Percentiles rank a stretch among this genome's conserved stretches.
Conservation (phyloP, 2,797 vertebrate genomes). For the Coracias cyanogaster region DNA sequence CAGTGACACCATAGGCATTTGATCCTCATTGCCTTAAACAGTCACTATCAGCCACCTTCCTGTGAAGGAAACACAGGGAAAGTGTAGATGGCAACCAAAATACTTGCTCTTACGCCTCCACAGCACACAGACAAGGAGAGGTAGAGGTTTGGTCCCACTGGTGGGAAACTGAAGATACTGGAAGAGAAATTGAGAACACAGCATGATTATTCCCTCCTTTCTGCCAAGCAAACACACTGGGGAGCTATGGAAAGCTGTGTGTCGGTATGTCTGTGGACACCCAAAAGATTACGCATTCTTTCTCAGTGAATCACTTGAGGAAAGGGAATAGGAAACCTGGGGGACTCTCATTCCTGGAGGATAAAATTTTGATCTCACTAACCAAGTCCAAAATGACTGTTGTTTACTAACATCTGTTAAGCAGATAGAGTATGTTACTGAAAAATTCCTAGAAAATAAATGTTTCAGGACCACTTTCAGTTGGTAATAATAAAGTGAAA, state of each 20-base stretch:
- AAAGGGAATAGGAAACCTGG: background rate
- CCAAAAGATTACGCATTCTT: background rate
- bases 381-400: background rate
- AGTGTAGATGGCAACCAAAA: accelerated
- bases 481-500: background rate
- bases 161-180: background rate
- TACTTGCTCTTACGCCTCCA: background rate
- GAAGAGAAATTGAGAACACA: background rate
- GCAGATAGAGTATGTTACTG: too few species aligned
- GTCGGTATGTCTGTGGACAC: background rate
- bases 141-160: background rate
- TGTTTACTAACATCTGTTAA: background rate
- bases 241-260: background rate
- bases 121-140: background rate
- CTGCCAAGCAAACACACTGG: background rate
- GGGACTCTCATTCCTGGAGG: background rate
- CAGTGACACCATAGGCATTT: background rate
- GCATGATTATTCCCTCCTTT: background rate
- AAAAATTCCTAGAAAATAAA: background rate
- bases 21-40: background rate
- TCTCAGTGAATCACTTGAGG: background rate
- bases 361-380: background rate
- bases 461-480: background rate
- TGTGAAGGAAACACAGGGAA: background rate
- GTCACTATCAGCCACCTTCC: background rate